A percentile compares a stretch with the other conserved stretches of the same genome.
Conservation (phyloP, 2,113 vertebrate species). For the Gnathonemus echidnorhynchus region DNA sequence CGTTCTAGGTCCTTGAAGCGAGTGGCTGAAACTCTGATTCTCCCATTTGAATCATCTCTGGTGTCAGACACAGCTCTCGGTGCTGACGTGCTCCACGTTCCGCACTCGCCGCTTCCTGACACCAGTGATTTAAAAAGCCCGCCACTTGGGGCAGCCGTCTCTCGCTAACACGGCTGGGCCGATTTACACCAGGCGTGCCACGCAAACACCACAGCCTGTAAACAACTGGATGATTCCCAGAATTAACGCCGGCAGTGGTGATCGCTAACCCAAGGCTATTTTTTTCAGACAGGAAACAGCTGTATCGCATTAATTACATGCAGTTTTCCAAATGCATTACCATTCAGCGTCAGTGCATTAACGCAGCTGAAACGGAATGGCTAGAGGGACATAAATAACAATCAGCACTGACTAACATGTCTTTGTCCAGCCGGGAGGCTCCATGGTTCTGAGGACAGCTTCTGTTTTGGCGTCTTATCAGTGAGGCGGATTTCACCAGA, state of each 20-base stretch:
- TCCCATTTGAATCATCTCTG: background rate
- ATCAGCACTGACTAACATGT: slow-evolving; percentile 32
- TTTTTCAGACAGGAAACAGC: slow-evolving; percentile 22
- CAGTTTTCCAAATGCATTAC: slow-evolving; percentile 47
- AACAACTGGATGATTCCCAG: slow-evolving; percentile 26
- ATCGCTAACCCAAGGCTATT: background rate
- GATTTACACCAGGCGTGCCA: slow-evolving; percentile 9
- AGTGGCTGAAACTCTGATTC: background rate
- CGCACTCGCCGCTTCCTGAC: background rate
- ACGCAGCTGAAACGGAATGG: slow-evolving; percentile 35
- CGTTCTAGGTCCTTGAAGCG: background rate
- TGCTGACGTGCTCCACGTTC: background rate
- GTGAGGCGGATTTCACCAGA: background rate
- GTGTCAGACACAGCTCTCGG: background rate
- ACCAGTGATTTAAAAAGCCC: slow-evolving; percentile 40
- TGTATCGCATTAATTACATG: slow-evolving; percentile 40
- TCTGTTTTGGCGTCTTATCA: background rate
- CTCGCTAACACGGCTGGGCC: slow-evolving; percentile 27
- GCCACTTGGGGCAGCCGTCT: slow-evolving; percentile 42
- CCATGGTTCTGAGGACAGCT: background rate
- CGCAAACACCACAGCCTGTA: background rate
- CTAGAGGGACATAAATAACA: slow-evolving; percentile 39
- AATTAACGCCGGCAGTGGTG: slow-evolving; percentile 11
- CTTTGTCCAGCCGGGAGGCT: slow-evolving; percentile 28
- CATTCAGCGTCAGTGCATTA: slow-evolving; percentile 41